Conservation (phyloP, 2,113 vertebrate genomes). For the Oostethus manadensis region DNA sequence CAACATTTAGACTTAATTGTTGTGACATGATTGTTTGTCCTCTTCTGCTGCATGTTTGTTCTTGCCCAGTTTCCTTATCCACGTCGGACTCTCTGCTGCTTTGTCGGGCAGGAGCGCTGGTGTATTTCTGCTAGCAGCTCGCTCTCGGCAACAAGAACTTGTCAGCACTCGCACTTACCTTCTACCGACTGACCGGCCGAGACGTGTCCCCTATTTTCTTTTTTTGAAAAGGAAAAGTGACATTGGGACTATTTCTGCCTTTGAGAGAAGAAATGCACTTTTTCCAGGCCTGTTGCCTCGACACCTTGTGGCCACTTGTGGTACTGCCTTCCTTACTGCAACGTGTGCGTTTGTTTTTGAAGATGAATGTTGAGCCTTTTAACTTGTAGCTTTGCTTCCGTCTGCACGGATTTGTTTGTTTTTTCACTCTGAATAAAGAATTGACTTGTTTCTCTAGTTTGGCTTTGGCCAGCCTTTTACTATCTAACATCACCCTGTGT, state of each 20-base stretch:
- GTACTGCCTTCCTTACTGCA: neutral
- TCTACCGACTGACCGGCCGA: neutral
- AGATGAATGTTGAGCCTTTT: neutral
- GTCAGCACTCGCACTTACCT: conserved; percentile 46
- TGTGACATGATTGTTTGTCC: no score
- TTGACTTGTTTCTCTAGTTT: no score
- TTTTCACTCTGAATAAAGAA: no score
- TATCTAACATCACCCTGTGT: no score
- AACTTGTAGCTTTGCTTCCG: neutral
- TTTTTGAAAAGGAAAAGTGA: neutral
- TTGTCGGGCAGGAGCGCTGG: no score
- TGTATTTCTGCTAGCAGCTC: no score
- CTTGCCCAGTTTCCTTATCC: no score
- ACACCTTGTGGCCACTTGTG: neutral
- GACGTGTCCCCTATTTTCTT: neutral
- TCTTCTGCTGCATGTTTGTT: neutral
- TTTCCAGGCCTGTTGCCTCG: neutral
- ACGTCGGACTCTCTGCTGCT: no score
- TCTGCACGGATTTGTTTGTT: no score
- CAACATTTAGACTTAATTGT: no score
- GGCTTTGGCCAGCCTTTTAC: no score
- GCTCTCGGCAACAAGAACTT: conserved; percentile 5
- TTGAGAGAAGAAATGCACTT: neutral
- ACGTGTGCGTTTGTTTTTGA: neutral
- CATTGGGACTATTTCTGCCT: neutral